A percentile compares a stretch with the other conserved stretches of the same genome.
Evolutionary conservation across 2,888 invertebrate genomes (phyloP).

Genomic region (Hartigia nigra): DNA sequence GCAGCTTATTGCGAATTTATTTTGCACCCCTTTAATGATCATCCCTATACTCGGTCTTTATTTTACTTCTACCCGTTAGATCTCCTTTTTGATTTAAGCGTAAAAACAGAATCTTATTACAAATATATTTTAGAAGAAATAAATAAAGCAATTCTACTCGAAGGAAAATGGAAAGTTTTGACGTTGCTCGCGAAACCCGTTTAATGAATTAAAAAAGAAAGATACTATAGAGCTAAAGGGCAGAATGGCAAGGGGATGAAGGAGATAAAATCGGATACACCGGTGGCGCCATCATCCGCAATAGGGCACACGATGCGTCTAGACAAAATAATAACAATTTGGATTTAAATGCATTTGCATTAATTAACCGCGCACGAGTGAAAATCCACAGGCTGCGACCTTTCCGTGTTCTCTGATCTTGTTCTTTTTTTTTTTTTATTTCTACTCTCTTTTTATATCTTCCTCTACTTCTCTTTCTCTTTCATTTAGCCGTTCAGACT

Average conservation of each 20-base stretch:
- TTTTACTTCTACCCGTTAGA: too few relatives aligned
- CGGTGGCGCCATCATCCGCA: slow-evolving; percentile 38
- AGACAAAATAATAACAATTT: slow-evolving; percentile 63
- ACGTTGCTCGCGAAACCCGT: background rate
- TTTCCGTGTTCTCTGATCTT: slow-evolving; percentile 16
- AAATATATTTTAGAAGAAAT: background rate
- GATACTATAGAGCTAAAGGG: background rate
- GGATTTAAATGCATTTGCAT: slow-evolving; percentile 64
- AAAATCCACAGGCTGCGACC: slow-evolving; percentile 18
- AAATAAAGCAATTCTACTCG: background rate
- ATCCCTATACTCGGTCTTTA: background rate
- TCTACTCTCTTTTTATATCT: background rate
- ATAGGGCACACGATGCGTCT: slow-evolving; percentile 61
- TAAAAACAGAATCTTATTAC: background rate
- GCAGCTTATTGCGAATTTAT: background rate
- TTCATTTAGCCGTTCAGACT: slow-evolving; percentile 45
- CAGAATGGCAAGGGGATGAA: background rate
- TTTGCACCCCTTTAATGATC: background rate
- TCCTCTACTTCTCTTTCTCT: slow-evolving; percentile 25
- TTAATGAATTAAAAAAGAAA: background rate
- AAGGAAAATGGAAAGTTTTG: background rate
- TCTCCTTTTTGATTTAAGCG: too few relatives aligned
- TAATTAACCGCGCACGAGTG: slow-evolving; percentile 45
- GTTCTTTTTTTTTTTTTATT: background rate
- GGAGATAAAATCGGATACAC: background rate